Evolutionary conservation across 2,113 vertebrate genomes (phyloP), one percentile per base, ranked within the genome.

Genomic region (Speoplatyrhinus poulsoni): DNA sequence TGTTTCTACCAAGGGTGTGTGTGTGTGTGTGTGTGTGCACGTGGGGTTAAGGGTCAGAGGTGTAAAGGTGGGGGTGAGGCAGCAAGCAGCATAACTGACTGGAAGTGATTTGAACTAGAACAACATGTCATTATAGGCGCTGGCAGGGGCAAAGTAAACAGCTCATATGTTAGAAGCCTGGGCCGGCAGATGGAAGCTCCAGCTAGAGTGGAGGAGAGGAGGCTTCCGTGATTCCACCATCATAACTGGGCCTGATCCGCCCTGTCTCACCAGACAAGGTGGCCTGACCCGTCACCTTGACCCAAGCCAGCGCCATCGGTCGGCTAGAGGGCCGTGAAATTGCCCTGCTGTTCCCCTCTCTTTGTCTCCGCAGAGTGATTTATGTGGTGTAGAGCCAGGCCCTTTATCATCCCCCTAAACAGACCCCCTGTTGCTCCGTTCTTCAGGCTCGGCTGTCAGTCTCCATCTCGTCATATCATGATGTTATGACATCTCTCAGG

Each of bases 101-200:
- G 95, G 94, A 98, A 96, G 93, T 96, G 94, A 96, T 97, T 96
- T 96, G 91, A 94, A 93, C 94, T 94, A 95, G 95, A 96, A 96
- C 94, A 96, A 95, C 95, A 96, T 93, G 91, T 94, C 92, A 95
- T 95, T 96, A 95, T 92, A 92, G 93, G 90, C 93, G 93, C 93
- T 91, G 74, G 91, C 92, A 93, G 95, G 94, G 94, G 94, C 94
- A 95, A 96, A 95, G 94, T 91, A 94, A 94, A 95, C 94, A 95
- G 93, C 93, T 96, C 94, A 93, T 95, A 95, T 96, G 95, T 96
- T 91, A 91, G 76, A 54, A 69, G 74, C 76, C 65, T 49, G 60
- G 65, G 60, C 41, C 49, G 50, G 60, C 17, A 47, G 0, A 60
- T 26, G 33, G 3, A 7, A 19, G 6, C 10, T 33, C 46, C 49